These are phyloP conservation scores for Regulus satrapa DNA, from an alignment of 2,113 vertebrate species.

Conservation along the genomic window DNA sequence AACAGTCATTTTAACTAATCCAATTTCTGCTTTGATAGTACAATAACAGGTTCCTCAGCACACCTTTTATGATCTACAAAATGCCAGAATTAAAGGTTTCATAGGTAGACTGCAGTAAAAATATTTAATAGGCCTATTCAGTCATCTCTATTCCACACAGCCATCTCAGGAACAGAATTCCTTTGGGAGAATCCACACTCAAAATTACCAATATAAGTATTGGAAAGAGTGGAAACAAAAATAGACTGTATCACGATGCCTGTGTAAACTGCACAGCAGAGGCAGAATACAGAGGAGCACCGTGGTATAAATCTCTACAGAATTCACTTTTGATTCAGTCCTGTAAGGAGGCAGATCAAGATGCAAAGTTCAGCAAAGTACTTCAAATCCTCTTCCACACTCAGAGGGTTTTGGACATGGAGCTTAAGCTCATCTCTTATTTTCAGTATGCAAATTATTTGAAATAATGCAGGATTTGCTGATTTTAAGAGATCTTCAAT, in stretches of 20 bases:
- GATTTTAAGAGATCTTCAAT: not conserved
- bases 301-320: not conserved
- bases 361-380: not conserved
- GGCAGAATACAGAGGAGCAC: not conserved
- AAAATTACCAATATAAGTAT: not conserved
- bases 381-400: not conserved
- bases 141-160: not conserved
- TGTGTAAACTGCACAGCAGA: not conserved
- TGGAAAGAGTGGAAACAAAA: not conserved
- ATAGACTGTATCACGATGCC: not conserved
- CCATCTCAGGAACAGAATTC: not conserved
- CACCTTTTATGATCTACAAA: not conserved
- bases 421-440: not conserved
- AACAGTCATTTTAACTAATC: not conserved
- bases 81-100: not conserved
- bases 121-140: not conserved
- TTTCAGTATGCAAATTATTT: not conserved
- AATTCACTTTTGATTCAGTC: not conserved
- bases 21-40: not conserved
- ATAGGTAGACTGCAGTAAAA: not conserved
- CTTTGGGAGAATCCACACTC: not conserved
- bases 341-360: not conserved
- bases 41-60: not conserved
- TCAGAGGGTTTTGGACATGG: not conserved
- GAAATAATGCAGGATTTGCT: not conserved